These are phyloP conservation scores for Piprites chloris DNA, from an alignment of 2,113 vertebrate species.

Conservation along the genomic window DNA sequence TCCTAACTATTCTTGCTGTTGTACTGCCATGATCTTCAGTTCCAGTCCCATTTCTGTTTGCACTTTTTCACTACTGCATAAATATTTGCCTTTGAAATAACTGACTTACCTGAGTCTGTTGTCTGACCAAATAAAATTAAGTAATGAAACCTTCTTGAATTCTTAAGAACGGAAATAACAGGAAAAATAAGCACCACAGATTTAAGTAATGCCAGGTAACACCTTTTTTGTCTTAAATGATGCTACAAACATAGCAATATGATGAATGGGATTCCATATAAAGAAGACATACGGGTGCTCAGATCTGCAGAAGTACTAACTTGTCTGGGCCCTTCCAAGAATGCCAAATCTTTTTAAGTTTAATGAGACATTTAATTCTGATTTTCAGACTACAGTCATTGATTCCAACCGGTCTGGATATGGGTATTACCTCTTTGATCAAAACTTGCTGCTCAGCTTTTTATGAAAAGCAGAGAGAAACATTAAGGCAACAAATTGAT, in stretches of 20 bases:
- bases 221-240: not conserved
- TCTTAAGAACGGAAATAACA: not conserved
- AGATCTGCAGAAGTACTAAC: not conserved
- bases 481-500: slow-evolving; percentile 22
- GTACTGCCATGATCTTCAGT: not conserved
- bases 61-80: not conserved
- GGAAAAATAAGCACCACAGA: not conserved
- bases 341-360: not conserved
- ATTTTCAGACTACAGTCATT: not conserved
- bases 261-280: not conserved
- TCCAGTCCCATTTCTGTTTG: not conserved
- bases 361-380: not conserved
- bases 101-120: not conserved
- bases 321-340: not conserved
- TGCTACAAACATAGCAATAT: not conserved
- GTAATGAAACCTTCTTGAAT: not conserved
- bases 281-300: not conserved
- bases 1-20: not conserved
- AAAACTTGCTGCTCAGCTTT: not conserved
- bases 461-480: slow-evolving; percentile 10
- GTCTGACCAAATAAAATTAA: not conserved
- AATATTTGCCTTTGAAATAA: not conserved
- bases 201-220: not conserved
- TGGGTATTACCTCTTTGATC: not conserved
- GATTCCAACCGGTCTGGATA: not conserved